Base-by-base conservation (phyloP, 1,140 invertebrate genomes). In the Elymnias hypermnestra region DNA sequence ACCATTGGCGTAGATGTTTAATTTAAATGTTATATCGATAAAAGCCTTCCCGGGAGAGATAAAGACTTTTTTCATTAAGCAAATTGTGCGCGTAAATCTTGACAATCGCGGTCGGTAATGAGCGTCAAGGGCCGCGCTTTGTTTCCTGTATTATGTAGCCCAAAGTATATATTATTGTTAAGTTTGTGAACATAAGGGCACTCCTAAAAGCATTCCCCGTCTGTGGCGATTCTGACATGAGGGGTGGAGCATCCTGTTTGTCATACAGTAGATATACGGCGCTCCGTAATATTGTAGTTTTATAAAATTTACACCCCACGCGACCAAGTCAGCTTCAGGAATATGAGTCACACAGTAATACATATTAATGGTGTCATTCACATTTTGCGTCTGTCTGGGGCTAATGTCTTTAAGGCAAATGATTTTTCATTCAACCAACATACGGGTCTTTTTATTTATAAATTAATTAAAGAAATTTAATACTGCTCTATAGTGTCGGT, bases 1-100 rank as follows among this genome's bases (percentile, higher is more conserved):
- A 57, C 59, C 66, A 58, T 72, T 71, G 71, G 43, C 51, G 26
- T 39, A 53, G 57, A 55, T 67, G 72, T 77, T 75, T 76, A 71
- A 74, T 75, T 81, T 65, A 63, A 75, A 71, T 70, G 62, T 73
- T 70, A 64, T 59, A 63, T 45, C 61, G 69, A 72, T 72, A 76
- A 71, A 54, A 58, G 47, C 26, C 47, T 61, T 63, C 26, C 18
- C 4, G 39, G 18, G 19, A 21, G 43, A 42, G 50, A 51, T 43
- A 26, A 42, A 35, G 47, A 46, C 39, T 55, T 56, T 48, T 51
- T 58, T 63, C 48, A 56, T 50, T 53, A 58, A 45, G 58, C 65
- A 62, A 62, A 65, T 68, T 53, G 59, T 70, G 61, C 47, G 52
- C 47, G 44, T 67, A 55, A 62, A 67, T 70, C 66, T 62, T 64